A percentile compares a stretch with the other conserved stretches of the same genome.
phyloP scores from a whole-genome alignment of 2,797 vertebrate genomes.

The Sebastes kiyomatsui region DNA sequence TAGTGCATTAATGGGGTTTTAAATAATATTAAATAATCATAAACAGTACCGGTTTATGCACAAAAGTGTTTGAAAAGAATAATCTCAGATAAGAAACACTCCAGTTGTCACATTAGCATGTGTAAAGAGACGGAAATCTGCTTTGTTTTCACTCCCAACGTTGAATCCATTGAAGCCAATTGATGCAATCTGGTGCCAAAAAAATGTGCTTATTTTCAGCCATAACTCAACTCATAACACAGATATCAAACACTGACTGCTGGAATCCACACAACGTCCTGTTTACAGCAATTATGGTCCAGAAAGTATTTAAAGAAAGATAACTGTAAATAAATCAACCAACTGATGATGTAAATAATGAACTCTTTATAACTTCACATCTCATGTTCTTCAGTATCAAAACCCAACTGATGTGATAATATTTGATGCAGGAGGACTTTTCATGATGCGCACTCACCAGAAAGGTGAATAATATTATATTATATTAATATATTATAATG shows the following conservation, averaged over 20 bases:
- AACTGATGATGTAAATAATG: not conserved
- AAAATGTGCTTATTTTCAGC: not conserved
- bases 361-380: not conserved
- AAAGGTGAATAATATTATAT: not conserved
- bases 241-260: not conserved
- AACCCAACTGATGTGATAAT: not conserved
- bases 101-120: not conserved
- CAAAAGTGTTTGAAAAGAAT: not conserved
- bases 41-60: not conserved
- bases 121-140: not conserved
- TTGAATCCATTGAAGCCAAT: not conserved
- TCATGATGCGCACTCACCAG: not conserved
- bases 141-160: not conserved
- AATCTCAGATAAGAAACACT: not conserved
- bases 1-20: conserved; percentile 5
- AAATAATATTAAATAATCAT: conserved; percentile 24
- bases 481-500: not conserved
- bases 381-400: not conserved
- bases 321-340: too few species aligned
- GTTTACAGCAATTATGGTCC: not conserved
- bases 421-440: not conserved
- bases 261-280: not conserved
- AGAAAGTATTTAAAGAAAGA: not conserved
- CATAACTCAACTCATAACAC: not conserved
- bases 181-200: not conserved